phyloP scores from a whole-genome alignment of 2,797 vertebrate genomes.

The Rhinogobio ventralis region DNA sequence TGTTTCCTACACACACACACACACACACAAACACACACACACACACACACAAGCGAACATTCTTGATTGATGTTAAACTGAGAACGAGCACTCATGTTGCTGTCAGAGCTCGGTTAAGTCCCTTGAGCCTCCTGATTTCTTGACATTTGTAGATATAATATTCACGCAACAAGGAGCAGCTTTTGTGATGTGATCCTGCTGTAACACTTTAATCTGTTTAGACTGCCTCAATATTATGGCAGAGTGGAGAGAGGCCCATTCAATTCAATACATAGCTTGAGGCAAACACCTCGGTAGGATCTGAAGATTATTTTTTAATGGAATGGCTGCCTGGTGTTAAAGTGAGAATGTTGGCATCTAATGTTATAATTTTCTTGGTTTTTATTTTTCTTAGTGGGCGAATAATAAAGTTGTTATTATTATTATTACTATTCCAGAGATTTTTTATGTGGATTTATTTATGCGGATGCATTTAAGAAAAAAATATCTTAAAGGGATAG shows the following conservation, averaged over 20 bases:
- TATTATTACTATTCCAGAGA: not conserved
- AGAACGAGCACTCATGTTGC: slow-evolving; percentile 79
- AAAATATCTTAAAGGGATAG: not conserved
- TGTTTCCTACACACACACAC: slow-evolving; percentile 27
- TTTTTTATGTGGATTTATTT: not conserved
- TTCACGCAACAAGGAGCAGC: slow-evolving; percentile 69
- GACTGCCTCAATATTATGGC: slow-evolving; percentile 74
- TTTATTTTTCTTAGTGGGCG: slow-evolving; percentile 12
- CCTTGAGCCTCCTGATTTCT: slow-evolving; percentile 78
- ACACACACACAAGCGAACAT: not conserved
- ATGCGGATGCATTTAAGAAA: not conserved
- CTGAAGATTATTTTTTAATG: slow-evolving; percentile 33
- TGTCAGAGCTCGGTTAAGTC: slow-evolving; percentile 80
- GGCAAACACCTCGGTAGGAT: slow-evolving; percentile 43
- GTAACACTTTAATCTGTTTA: slow-evolving; percentile 85
- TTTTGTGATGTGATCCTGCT: slow-evolving; percentile 72
- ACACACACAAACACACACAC: slow-evolving; percentile 19
- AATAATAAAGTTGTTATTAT: not conserved
- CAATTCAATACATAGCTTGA: slow-evolving; percentile 64
- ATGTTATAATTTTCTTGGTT: slow-evolving; percentile 27
- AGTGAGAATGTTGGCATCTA: slow-evolving; percentile 11
- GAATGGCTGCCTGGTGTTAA: slow-evolving; percentile 47
- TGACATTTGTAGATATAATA: slow-evolving; percentile 82
- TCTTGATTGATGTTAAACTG: slow-evolving; percentile 83
- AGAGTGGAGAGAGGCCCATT: slow-evolving; percentile 67